Percentiles rank a stretch among this genome's conserved stretches.
Evolutionary conservation across 2,797 vertebrate species (phyloP).

Genomic region (Enteromius radiatus): DNA sequence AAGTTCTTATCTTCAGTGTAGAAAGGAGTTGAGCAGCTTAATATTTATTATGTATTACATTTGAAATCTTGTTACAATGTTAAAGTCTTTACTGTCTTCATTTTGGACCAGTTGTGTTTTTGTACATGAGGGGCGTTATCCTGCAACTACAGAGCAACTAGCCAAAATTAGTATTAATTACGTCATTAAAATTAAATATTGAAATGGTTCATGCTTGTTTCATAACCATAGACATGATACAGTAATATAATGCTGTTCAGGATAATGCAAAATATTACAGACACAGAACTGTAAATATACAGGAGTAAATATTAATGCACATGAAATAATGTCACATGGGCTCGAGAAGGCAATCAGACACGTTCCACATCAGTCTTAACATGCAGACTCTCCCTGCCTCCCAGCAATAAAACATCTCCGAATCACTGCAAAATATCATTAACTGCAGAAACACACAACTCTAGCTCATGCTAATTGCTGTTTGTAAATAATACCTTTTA

Average conservation of each 20-base stretch:
- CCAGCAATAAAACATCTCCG: constrained; percentile 5
- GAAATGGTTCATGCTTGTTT: background rate
- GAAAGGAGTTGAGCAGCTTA: too few relatives aligned
- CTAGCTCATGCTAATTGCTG: background rate
- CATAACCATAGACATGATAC: background rate
- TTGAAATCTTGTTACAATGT: too few relatives aligned
- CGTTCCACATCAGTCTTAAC: constrained; percentile 46
- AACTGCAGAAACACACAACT: background rate
- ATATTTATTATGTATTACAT: too few relatives aligned
- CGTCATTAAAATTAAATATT: background rate
- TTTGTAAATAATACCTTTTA: background rate
- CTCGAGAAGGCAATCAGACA: background rate
- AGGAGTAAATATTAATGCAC: background rate
- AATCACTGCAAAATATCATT: background rate
- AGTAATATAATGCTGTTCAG: background rate
- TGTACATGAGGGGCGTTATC: too few relatives aligned
- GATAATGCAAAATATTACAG: background rate
- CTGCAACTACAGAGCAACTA: background rate
- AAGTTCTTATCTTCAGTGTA: too few relatives aligned
- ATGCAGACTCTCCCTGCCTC: constrained; percentile 48
- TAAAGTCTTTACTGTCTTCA: too few relatives aligned
- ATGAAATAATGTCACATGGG: background rate
- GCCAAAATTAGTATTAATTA: background rate
- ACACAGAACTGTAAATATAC: background rate
- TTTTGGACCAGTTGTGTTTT: too few relatives aligned